These are phyloP conservation scores for Prunella fulvescens DNA, from an alignment of 2,113 vertebrate genomes.

Conservation along the genomic window DNA sequence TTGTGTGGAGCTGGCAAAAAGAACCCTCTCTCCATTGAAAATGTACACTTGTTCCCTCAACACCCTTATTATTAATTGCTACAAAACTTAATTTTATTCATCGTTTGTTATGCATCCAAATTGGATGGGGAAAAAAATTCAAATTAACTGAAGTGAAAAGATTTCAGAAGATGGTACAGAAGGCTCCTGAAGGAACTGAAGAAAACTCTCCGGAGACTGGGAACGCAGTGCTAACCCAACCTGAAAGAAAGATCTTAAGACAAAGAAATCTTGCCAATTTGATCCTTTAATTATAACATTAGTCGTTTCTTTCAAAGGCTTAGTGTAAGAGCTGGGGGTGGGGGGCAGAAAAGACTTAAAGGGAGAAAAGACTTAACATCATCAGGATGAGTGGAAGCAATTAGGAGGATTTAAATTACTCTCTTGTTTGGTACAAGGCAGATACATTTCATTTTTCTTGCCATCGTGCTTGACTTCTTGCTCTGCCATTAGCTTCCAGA, in stretches of 20 bases:
- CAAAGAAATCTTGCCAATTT: slow-evolving; percentile 66
- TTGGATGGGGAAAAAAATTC: slow-evolving; percentile 8
- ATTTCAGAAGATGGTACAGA: slow-evolving; percentile 33
- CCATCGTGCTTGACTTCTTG: neutral
- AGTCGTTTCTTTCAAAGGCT: slow-evolving; percentile 61
- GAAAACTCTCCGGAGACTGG: slow-evolving; percentile 49
- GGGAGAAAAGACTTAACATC: slow-evolving; percentile 52
- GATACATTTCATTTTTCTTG: slow-evolving; percentile 6
- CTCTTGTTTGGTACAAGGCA: slow-evolving; percentile 28
- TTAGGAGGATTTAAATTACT: slow-evolving; percentile 56
- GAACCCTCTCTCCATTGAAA: neutral
- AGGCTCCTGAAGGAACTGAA: slow-evolving; percentile 56
- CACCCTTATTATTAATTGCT: slow-evolving; percentile 33
- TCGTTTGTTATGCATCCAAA: slow-evolving; percentile 29
- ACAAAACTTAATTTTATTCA: slow-evolving; percentile 45
- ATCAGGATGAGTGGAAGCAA: slow-evolving; percentile 39
- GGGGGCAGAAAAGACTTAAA: slow-evolving; percentile 46
- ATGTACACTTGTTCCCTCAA: neutral
- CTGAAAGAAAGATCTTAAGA: slow-evolving; percentile 64
- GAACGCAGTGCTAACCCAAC: slow-evolving; percentile 31
- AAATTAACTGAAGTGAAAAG: slow-evolving; percentile 30
- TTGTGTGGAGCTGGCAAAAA: neutral
- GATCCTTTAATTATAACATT: slow-evolving; percentile 72
- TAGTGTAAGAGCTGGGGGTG: slow-evolving; percentile 30
- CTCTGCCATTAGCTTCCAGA: neutral